Percentiles rank a stretch among this genome's conserved stretches.
Conservation (phyloP, 2,888 invertebrate species). For the Agrotis clavis region DNA sequence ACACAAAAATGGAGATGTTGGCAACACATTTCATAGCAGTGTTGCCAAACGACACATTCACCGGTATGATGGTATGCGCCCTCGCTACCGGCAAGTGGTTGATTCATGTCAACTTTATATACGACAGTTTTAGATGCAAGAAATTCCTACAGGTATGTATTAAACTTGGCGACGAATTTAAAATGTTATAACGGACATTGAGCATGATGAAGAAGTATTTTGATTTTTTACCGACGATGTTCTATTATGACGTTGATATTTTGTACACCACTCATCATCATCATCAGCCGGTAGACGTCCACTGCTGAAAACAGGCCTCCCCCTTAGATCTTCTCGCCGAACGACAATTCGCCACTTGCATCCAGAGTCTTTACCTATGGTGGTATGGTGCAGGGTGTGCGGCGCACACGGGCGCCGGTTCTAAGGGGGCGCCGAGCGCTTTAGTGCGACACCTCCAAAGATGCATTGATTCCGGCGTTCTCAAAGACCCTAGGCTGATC, state of each 20-base stretch:
- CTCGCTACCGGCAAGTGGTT: slow-evolving; percentile 88
- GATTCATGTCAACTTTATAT: slow-evolving; percentile 83
- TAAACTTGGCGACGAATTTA: not conserved
- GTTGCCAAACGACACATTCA: slow-evolving; percentile 85
- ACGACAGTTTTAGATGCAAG: slow-evolving; percentile 87
- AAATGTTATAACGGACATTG: not conserved
- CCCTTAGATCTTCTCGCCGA: too few species aligned
- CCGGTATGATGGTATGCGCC: slow-evolving; percentile 89
- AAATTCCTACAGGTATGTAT: slow-evolving; percentile 83
- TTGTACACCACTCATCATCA: too few species aligned
- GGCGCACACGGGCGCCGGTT: too few species aligned
- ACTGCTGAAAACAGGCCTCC: too few species aligned
- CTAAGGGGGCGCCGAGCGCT: too few species aligned
- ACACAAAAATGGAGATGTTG: slow-evolving; percentile 89
- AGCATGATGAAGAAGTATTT: not conserved
- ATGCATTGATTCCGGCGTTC: too few species aligned
- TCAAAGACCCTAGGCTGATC: too few species aligned
- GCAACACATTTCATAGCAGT: slow-evolving; percentile 86
- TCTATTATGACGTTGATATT: not conserved
- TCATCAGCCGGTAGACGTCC: too few species aligned
- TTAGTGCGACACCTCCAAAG: too few species aligned
- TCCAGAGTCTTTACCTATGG: too few species aligned
- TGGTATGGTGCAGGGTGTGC: too few species aligned
- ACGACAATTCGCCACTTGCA: too few species aligned
- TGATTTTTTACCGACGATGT: not conserved